Base-by-base conservation (phyloP, 2,797 vertebrate species). In the Acanthornis magna region DNA sequence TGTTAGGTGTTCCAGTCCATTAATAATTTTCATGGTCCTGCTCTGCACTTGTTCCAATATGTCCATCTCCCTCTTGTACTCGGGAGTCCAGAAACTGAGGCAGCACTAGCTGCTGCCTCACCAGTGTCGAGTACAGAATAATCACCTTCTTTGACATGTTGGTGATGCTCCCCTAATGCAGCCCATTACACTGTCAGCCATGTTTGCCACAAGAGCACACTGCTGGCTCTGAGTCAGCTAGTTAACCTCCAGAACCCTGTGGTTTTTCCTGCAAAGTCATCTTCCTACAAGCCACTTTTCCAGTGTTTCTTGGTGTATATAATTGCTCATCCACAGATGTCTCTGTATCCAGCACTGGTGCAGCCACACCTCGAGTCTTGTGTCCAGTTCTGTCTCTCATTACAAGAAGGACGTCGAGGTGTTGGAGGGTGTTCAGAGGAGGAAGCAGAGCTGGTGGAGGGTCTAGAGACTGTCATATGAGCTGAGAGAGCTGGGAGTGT, bases 151-250 rank as follows among this genome's bases (percentile, higher is more conserved):
- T 17, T 22, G 23, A 34, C 30, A 20, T 17, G 18, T 19, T 62
- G 20, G 19, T 27, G n/a, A 43, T 57, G 9, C 2, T 68, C 7
- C 12, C 16, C 11, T 47, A 38, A 66, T 0, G 0, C 10, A 55
- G 10, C 7, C 45, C 7, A 7, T 60, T 27, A 38, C 5, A 5
- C 19, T 71, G 4, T 48, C 12, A 1, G 12, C 18, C 2, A 3
- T 2, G 0, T 50, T 73, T 75, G 34, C 13, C 17, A 45, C 22
- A 40, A 6, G 6, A 53, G 7, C n/a, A 63, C 19, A 26, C 5
- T 53, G 8, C 21, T 48, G 36, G 4, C 27, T 78, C 13, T n/a
- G 16, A 30, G 14, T n/a, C 18, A 47, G 5, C 9, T 53, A 23
- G 1, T 17, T 60, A 34, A 25, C 19, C 16, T 7, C 11, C 16